Evolutionary conservation across 2,888 invertebrate genomes (phyloP).

Genomic region (Diadegma fenestrale): DNA sequence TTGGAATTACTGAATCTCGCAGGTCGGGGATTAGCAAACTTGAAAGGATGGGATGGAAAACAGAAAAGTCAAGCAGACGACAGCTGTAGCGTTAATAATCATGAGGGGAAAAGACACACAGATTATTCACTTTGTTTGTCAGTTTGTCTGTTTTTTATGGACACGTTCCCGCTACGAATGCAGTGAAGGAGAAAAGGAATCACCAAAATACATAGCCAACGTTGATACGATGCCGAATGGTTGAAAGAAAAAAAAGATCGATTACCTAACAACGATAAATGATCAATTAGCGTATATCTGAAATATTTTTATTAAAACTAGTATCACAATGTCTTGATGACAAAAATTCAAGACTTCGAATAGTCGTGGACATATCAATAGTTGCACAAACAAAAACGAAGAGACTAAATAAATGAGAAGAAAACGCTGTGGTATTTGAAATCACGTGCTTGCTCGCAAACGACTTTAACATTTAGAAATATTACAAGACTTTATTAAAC

Average conservation of each 20-base stretch:
- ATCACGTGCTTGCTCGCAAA: conserved; percentile 40
- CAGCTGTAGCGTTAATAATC: conserved; percentile 34
- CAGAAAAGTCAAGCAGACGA: conserved; percentile 29
- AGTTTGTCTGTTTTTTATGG: conserved; percentile 24
- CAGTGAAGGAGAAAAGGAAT: conserved; percentile 56
- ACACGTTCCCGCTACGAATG: background rate
- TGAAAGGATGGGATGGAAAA: conserved; percentile 35
- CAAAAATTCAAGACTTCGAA: conserved; percentile 80
- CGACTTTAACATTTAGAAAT: conserved; percentile 19
- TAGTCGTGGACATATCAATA: conserved; percentile 76
- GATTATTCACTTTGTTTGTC: conserved; percentile 11
- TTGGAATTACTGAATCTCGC: too few relatives aligned
- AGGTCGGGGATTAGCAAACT: conserved; percentile 29
- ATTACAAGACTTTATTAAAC: conserved; percentile 50
- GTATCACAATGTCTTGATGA: conserved; percentile 83
- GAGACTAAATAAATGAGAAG: background rate
- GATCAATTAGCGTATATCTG: conserved; percentile 66
- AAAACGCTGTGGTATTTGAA: conserved; percentile 23
- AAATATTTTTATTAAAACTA: conserved; percentile 78
- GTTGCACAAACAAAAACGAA: conserved; percentile 49
- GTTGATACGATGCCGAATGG: conserved; percentile 75
- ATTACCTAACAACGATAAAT: conserved; percentile 69
- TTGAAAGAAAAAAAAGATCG: conserved; percentile 78
- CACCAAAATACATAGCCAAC: conserved; percentile 70
- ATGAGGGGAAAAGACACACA: conserved; percentile 46